Evolutionary conservation across 2,797 vertebrate genomes (phyloP).

Genomic region (Tympanoctomys barrerae): DNA sequence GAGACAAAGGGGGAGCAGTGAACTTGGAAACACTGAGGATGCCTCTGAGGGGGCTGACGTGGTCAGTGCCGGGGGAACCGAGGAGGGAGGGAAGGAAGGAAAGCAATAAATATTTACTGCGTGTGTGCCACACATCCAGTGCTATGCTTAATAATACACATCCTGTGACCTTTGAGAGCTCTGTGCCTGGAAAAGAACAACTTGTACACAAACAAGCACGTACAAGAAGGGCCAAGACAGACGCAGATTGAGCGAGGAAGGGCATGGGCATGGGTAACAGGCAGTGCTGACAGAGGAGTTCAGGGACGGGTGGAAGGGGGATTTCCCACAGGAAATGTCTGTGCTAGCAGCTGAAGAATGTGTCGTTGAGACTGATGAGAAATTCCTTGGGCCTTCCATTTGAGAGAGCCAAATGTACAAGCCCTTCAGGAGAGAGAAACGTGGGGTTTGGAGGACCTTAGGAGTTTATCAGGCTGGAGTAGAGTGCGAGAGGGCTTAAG

Average conservation of each 20-base stretch:
- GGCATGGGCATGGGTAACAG: neutral
- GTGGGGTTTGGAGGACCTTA: accelerated
- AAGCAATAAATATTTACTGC: slow-evolving; percentile 47
- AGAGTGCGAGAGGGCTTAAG: neutral
- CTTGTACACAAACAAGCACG: neutral
- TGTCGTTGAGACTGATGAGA: neutral
- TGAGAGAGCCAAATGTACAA: neutral
- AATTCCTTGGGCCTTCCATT: neutral
- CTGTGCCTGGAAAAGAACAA: neutral
- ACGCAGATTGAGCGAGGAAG: neutral
- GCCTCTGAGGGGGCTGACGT: neutral
- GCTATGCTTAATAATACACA: neutral
- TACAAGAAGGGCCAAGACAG: neutral
- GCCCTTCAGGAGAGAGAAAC: neutral
- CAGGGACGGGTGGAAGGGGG: neutral
- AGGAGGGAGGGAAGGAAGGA: slow-evolving; percentile 8
- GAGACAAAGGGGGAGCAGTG: neutral
- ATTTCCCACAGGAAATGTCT: neutral
- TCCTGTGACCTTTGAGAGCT: neutral
- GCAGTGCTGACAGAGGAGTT: neutral
- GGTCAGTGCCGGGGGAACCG: neutral
- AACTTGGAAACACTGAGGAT: neutral
- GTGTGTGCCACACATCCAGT: neutral
- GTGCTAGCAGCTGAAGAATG: neutral
- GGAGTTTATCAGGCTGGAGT: neutral